Base-by-base conservation (phyloP, 2,888 invertebrate genomes). In the Tanypteryx hageni region DNA sequence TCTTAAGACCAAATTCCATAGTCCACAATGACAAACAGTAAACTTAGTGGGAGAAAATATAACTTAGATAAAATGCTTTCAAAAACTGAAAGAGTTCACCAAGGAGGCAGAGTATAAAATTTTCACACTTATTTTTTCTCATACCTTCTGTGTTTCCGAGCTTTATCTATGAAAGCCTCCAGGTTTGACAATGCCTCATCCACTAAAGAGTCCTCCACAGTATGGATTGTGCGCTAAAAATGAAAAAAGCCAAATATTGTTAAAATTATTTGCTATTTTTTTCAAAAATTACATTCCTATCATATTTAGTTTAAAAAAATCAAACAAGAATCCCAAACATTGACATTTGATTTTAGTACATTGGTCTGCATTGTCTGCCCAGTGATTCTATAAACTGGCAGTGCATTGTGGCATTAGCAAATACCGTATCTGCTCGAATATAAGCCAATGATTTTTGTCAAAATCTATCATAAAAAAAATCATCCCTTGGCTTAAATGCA, bases 191-290 rank as follows among this genome's bases (percentile, higher is more conserved):
- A 61, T 18, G 44, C 64, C 8, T 89, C 61, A 89, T 5, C 18
- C n/a, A 18, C 61, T 44, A 89, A 16, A 44, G 59, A 27, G 11
- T 64, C 64, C 56, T 89, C 89, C 89, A 89, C 13, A 11, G 44
- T 64, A 44, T 59, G n/a, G n/a, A 89, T 89, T 56, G 89, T 44
- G 31, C 44, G n/a, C 89, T 89, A 64, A 56, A 89, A 89, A 85
- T 0, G 5, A n/a, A 31, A 31, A 86, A 64, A 86, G 22, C 2
- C 22, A 10, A 59, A 8, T 31, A 31, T 2, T 13, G 4, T 27
- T 82, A 0, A 0, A n/a, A n/a, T n/a, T n/a, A n/a, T n/a, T n/a
- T n/a, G n/a, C n/a, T n/a, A 64, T 5, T 18, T 18, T 11, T 64
- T 64, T 16, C 64, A 18, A 16, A 7, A 18, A n/a, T 64, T 11